These are phyloP conservation scores for Pionites leucogaster DNA, from an alignment of 2,113 vertebrate genomes.

Conservation along the genomic window DNA sequence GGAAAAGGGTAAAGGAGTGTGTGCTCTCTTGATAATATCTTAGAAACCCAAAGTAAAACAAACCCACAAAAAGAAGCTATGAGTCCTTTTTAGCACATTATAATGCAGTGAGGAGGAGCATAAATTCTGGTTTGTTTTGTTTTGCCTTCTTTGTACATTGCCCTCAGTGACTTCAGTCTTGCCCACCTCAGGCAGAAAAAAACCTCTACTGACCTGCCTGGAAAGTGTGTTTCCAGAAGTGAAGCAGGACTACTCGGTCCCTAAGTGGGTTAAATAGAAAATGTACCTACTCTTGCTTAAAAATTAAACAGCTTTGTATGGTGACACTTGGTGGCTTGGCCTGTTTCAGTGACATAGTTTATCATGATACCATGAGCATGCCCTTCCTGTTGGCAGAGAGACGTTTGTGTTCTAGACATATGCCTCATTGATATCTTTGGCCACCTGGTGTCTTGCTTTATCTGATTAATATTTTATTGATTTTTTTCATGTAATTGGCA, in stretches of 20 bases:
- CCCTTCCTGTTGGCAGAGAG: background rate
- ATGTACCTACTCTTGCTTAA: background rate
- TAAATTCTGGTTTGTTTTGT: background rate
- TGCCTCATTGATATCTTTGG: background rate
- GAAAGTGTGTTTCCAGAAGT: background rate
- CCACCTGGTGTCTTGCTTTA: background rate
- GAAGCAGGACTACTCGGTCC: background rate
- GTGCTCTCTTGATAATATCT: background rate
- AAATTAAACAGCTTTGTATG: background rate
- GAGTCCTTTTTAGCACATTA: background rate
- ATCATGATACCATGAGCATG: background rate
- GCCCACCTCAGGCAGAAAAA: background rate
- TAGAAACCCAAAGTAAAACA: background rate
- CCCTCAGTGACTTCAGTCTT: background rate
- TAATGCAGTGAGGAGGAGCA: background rate
- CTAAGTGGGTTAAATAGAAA: background rate
- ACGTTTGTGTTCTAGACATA: background rate
- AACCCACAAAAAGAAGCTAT: background rate
- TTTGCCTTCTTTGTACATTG: background rate
- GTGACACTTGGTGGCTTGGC: background rate
- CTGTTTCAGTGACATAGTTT: background rate
- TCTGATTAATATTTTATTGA: background rate
- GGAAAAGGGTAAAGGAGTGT: background rate
- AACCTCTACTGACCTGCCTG: background rate
- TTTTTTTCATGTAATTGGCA: background rate